Percentiles rank a stretch among this genome's conserved stretches.
Evolutionary conservation across 1,140 invertebrate genomes (phyloP).

Genomic region (Alviniconcha marisindica): DNA sequence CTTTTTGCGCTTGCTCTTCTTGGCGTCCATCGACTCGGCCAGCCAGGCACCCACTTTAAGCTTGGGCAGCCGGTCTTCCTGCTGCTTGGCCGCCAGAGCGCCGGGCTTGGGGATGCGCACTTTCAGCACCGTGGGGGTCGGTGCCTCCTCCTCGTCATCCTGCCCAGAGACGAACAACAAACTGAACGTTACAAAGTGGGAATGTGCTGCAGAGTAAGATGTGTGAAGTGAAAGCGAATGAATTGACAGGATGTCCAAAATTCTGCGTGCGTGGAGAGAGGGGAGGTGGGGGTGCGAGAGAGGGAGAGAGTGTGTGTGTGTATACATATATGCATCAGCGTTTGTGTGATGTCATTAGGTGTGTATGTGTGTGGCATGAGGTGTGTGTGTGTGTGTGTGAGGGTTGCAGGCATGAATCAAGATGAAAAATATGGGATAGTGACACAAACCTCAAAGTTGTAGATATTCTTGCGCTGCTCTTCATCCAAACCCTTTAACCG

Average conservation of each 20-base stretch:
- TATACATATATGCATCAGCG: too few relatives aligned
- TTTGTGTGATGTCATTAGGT: too few relatives aligned
- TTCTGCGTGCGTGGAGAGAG: too few relatives aligned
- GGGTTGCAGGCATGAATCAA: too few relatives aligned
- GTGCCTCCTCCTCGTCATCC: constrained; percentile 60
- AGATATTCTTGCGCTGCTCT: constrained; percentile 62
- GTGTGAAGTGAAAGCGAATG: not conserved
- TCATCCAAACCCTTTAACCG: constrained; percentile 61
- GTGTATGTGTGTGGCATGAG: too few relatives aligned
- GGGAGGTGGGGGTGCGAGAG: too few relatives aligned
- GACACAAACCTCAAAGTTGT: constrained; percentile 64
- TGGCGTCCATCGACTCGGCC: not conserved
- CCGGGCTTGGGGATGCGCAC: constrained; percentile 69
- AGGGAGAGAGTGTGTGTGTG: too few relatives aligned
- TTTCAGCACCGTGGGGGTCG: constrained; percentile 52
- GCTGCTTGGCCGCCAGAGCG: constrained; percentile 52
- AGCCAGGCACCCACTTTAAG: not conserved
- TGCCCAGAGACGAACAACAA: constrained; percentile 31
- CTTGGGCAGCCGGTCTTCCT: not conserved
- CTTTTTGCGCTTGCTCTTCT: constrained; percentile 4
- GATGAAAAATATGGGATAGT: too few relatives aligned
- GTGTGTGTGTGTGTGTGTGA: too few relatives aligned
- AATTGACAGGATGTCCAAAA: too few relatives aligned
- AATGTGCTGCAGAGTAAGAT: not conserved
- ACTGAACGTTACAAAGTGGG: not conserved